A percentile compares a stretch with the other conserved stretches of the same genome.
phyloP scores from a whole-genome alignment of 2,888 invertebrate species.

The Galerucella calmariensis region DNA sequence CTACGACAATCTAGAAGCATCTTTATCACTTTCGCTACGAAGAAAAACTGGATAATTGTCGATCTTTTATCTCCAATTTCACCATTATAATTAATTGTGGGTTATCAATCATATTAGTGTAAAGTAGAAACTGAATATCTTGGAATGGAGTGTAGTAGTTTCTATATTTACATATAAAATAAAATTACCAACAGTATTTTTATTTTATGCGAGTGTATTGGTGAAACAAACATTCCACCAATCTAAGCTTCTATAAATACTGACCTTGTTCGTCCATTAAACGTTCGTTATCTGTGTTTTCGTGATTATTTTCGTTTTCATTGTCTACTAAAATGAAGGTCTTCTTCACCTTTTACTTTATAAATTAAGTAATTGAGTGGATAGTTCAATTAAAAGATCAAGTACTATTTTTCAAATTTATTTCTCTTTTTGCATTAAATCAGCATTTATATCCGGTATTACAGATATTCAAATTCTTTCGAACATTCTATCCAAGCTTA shows the following conservation, averaged over 20 bases:
- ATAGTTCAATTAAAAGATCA: slow-evolving; percentile 3
- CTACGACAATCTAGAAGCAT: not conserved
- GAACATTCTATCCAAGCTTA: too few species aligned
- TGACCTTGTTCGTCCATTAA: slow-evolving; percentile 44
- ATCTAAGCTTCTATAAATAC: slow-evolving; percentile 57
- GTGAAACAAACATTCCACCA: slow-evolving; percentile 26
- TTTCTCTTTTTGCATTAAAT: too few species aligned
- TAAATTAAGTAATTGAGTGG: slow-evolving; percentile 32
- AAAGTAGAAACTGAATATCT: too few species aligned
- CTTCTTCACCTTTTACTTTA: slow-evolving; percentile 33
- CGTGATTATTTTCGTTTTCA: slow-evolving; percentile 40
- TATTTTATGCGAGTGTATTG: slow-evolving; percentile 4
- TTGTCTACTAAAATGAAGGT: slow-evolving; percentile 38
- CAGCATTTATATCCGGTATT: too few species aligned
- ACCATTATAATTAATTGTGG: too few species aligned
- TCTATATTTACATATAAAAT: too few species aligned
- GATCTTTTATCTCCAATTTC: too few species aligned
- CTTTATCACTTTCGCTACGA: not conserved
- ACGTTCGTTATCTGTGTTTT: slow-evolving; percentile 43
- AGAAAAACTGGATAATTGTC: too few species aligned
- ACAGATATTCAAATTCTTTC: too few species aligned
- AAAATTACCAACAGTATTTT: not conserved
- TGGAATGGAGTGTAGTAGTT: too few species aligned
- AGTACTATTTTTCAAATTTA: too few species aligned
- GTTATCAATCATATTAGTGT: too few species aligned